Percentiles rank a stretch among this genome's conserved stretches.
These are phyloP conservation scores for Entomobrya multifasciata DNA, from an alignment of 2,888 invertebrate genomes.

Conservation along the genomic window DNA sequence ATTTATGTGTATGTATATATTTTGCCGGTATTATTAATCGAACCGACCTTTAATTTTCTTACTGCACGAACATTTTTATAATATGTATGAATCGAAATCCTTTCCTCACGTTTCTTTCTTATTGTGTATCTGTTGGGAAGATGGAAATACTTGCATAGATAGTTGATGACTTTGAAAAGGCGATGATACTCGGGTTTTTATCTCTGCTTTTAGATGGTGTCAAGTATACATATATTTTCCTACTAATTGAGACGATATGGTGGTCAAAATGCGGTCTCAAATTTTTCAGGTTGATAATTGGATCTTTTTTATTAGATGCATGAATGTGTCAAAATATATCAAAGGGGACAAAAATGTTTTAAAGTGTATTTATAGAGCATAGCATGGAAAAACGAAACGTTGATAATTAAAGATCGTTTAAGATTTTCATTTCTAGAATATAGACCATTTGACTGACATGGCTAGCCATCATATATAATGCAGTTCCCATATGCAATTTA, in stretches of 20 bases:
- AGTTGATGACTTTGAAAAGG: neutral
- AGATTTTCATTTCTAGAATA: too few relatives aligned
- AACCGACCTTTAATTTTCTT: constrained; percentile 74
- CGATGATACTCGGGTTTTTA: neutral
- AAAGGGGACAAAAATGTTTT: too few relatives aligned
- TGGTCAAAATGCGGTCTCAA: neutral
- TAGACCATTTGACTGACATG: neutral
- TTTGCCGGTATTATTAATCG: constrained; percentile 49
- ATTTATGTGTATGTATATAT: neutral
- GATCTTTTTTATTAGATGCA: constrained; percentile 51
- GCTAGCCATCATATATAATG: neutral
- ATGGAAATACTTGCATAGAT: too few relatives aligned
- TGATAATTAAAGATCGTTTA: too few relatives aligned
- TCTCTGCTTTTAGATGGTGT: constrained; percentile 48
- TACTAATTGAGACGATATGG: constrained; percentile 50
- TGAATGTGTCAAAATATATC: constrained; percentile 17
- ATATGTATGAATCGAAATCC: constrained; percentile 69
- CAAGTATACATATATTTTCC: neutral
- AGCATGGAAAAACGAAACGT: too few relatives aligned
- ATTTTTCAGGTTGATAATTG: constrained; percentile 54
- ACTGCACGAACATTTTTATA: constrained; percentile 71
- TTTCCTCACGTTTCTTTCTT: constrained; percentile 60
- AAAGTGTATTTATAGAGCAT: too few relatives aligned
- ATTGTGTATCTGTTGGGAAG: too few relatives aligned
- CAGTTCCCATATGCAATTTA: too few relatives aligned